Conservation (phyloP, 1,140 invertebrate species). For the Dendroctonus ponderosae region DNA sequence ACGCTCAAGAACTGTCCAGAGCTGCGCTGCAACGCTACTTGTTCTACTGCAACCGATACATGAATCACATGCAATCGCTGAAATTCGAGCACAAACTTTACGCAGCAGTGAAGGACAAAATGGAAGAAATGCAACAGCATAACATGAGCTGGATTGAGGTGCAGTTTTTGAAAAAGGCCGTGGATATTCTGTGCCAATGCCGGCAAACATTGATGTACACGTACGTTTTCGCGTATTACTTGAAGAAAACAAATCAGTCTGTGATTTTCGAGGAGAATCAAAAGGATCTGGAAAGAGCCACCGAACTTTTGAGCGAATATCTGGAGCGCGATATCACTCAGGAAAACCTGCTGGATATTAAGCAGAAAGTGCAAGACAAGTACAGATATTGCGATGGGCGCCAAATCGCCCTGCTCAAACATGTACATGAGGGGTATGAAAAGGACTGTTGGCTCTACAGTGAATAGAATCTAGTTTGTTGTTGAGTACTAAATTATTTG, state of each 20-base stretch:
- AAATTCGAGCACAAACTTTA: conserved; percentile 73
- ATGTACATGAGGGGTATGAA: conserved; percentile 77
- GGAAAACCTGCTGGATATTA: conserved; percentile 72
- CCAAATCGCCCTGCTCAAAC: conserved; percentile 65
- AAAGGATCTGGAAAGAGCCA: conserved; percentile 67
- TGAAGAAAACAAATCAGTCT: conserved; percentile 68
- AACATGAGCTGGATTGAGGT: conserved; percentile 81
- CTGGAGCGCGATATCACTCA: conserved; percentile 70
- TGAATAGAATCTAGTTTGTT: conserved; percentile 32
- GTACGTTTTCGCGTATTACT: conserved; percentile 73
- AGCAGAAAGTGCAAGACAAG: conserved; percentile 77
- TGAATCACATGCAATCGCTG: conserved; percentile 76
- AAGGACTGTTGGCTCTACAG: conserved; percentile 71
- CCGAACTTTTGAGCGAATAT: conserved; percentile 72
- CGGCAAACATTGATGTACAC: conserved; percentile 72
- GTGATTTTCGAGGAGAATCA: conserved; percentile 76
- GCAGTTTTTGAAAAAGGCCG: conserved; percentile 66
- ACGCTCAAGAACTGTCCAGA: conserved; percentile 93
- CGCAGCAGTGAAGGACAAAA: conserved; percentile 62
- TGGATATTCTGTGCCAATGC: conserved; percentile 68
- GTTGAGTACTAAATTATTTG: too few relatives aligned
- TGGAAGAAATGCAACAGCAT: conserved; percentile 78
- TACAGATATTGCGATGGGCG: conserved; percentile 74
- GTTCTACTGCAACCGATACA: conserved; percentile 96
- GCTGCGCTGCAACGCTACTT: conserved; percentile 91